These are phyloP conservation scores for Chascanopsetta lugubris DNA, from an alignment of 2,113 vertebrate species.

Conservation along the genomic window DNA sequence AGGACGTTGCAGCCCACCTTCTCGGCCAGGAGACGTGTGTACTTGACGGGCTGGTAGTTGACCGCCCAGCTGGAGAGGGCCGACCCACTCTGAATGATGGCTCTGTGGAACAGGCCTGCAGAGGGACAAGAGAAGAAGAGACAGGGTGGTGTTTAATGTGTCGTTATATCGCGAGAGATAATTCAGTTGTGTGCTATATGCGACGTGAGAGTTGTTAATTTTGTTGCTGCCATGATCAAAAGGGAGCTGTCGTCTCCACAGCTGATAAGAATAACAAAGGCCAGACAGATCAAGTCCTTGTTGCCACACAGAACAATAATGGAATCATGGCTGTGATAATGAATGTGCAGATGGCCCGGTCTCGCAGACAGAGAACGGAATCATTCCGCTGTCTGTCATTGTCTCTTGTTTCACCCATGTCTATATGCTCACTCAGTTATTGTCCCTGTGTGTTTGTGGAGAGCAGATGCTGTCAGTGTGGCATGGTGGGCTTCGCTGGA, in stretches of 20 bases:
- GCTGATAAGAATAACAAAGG: constrained; percentile 74
- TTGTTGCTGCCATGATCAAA: constrained; percentile 60
- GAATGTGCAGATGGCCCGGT: constrained; percentile 76
- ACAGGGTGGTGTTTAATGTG: constrained; percentile 40
- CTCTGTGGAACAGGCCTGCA: constrained; percentile 96
- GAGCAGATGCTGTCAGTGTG: constrained; percentile 52
- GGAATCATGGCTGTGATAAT: constrained; percentile 72
- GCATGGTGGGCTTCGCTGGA: constrained; percentile 27
- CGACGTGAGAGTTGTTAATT: constrained; percentile 62
- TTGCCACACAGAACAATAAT: constrained; percentile 73
- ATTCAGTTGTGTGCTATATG: constrained; percentile 45
- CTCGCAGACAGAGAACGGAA: constrained; percentile 67
- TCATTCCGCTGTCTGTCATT: constrained; percentile 61
- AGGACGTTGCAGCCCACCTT: constrained; percentile 98
- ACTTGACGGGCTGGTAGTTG: constrained; percentile 99
- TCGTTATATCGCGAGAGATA: constrained; percentile 37
- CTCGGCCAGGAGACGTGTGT: constrained; percentile 94
- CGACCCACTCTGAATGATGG: constrained; percentile 97
- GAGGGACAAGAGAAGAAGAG: constrained; percentile 46
- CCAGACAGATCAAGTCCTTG: constrained; percentile 69
- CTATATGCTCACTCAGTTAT: constrained; percentile 35
- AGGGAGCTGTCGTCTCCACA: constrained; percentile 57
- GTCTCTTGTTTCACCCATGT: constrained; percentile 52
- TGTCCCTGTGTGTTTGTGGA: constrained; percentile 35
- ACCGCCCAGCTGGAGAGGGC: constrained; percentile 99